phyloP scores from a whole-genome alignment of 2,888 invertebrate genomes.

The Allygus modestus region DNA sequence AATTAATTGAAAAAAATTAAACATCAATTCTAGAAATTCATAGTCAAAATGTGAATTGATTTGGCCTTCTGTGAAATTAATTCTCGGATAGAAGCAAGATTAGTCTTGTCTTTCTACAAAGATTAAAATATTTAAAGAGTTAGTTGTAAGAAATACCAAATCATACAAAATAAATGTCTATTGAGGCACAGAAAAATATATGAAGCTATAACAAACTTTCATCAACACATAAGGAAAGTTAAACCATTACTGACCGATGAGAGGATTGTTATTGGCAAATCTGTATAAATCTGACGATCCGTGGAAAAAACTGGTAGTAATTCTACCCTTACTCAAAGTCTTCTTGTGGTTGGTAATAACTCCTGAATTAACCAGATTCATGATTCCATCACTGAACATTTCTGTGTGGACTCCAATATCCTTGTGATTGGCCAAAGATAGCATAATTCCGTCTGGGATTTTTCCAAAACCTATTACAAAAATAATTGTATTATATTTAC shows the following conservation, averaged over 20 bases:
- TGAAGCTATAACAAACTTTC: no score
- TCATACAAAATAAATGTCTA: no score
- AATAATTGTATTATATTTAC: no score
- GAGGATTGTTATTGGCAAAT: slow-evolving; percentile 96
- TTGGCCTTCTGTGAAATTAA: no score
- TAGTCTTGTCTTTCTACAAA: no score
- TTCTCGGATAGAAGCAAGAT: no score
- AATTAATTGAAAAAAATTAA: no score
- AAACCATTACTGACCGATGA: slow-evolving; percentile 80
- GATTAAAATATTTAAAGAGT: no score
- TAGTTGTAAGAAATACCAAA: no score
- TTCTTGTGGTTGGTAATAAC: slow-evolving; percentile 94
- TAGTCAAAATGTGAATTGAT: no score
- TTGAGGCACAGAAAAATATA: no score
- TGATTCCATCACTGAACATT: slow-evolving; percentile 97
- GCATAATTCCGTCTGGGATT: slow-evolving; percentile 95
- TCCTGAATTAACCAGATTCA: slow-evolving; percentile 90
- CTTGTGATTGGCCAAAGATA: slow-evolving; percentile 88
- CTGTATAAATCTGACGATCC: slow-evolving; percentile 93
- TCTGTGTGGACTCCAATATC: slow-evolving; percentile 97
- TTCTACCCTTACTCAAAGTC: slow-evolving; percentile 88
- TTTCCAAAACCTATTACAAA: slow-evolving; percentile 88
- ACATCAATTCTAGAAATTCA: no score
- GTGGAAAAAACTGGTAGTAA: slow-evolving; percentile 94
- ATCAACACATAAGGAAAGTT: not conserved